Conservation (phyloP, 2,888 invertebrate species). For the Drosophila niveifrons region DNA sequence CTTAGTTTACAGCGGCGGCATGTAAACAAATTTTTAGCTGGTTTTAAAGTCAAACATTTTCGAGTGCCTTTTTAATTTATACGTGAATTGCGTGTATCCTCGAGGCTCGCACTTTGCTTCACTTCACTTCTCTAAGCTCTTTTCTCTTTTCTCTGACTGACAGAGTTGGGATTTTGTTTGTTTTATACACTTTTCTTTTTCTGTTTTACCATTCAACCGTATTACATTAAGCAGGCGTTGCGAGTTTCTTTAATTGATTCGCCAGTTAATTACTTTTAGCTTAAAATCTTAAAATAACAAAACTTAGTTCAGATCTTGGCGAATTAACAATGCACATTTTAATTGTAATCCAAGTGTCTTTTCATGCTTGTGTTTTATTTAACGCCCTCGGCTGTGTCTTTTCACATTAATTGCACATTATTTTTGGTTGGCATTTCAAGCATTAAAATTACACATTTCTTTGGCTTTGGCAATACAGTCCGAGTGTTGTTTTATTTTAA, state of each 20-base stretch:
- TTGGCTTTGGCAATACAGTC: not conserved
- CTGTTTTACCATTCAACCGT: not conserved
- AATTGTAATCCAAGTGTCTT: not conserved
- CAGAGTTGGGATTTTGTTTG: constrained; percentile 2
- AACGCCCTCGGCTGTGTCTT: not conserved
- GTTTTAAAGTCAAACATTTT: constrained; percentile 6
- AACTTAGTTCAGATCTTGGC: not conserved
- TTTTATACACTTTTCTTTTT: not conserved
- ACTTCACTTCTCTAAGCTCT: not conserved
- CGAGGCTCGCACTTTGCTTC: not conserved
- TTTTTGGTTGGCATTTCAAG: not conserved
- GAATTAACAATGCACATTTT: not conserved
- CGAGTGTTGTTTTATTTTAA: not conserved
- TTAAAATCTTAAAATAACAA: constrained; percentile 1
- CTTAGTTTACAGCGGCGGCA: not conserved
- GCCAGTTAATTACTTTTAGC: constrained; percentile 23
- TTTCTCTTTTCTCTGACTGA: constrained; percentile 10
- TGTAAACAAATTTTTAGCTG: constrained; percentile 8
- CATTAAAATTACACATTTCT: constrained; percentile 10
- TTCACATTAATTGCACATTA: not conserved
- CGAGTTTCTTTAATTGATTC: constrained; percentile 13
- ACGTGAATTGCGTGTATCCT: constrained; percentile 16
- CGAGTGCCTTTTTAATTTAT: constrained; percentile 23
- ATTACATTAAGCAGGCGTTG: not conserved
- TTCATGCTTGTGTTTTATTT: not conserved